These are phyloP conservation scores for Tenodera sinensis DNA, from an alignment of 2,888 invertebrate species.

Conservation along the genomic window DNA sequence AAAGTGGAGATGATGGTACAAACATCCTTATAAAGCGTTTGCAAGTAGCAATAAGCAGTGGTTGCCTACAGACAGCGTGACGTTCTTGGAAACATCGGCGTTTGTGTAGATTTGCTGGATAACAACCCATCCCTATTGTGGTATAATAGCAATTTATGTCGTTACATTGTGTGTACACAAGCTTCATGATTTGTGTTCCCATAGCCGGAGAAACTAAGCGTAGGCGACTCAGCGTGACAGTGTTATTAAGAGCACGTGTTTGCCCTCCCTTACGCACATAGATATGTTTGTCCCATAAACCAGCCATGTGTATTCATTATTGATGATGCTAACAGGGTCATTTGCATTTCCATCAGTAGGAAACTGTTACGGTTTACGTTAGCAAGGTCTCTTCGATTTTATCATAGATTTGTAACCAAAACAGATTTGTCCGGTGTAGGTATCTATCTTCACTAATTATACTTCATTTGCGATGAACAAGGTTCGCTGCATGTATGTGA, in stretches of 20 bases:
- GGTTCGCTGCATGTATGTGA: neutral
- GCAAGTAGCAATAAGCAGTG: neutral
- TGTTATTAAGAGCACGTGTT: conserved; percentile 1
- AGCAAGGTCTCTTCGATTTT: neutral
- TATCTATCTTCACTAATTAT: neutral
- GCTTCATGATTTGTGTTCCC: neutral
- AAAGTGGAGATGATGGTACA: no score
- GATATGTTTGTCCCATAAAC: neutral
- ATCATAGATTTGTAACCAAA: neutral
- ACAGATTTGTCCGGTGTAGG: neutral
- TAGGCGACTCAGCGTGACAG: neutral
- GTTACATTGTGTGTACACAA: neutral
- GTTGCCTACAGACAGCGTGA: neutral
- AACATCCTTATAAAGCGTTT: neutral
- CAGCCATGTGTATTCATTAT: conserved; percentile 17
- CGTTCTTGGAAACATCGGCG: neutral
- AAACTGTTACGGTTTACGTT: neutral
- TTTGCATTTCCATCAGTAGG: conserved; percentile 26
- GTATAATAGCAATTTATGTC: neutral
- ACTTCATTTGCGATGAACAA: neutral
- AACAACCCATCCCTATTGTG: neutral
- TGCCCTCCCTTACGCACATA: neutral
- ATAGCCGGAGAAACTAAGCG: neutral
- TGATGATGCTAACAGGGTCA: conserved; percentile 25
- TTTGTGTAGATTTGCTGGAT: neutral